Evolutionary conservation across 2,113 vertebrate species (phyloP), one percentile per base, ranked within the genome.

Genomic region (Clupea harengus): DNA sequence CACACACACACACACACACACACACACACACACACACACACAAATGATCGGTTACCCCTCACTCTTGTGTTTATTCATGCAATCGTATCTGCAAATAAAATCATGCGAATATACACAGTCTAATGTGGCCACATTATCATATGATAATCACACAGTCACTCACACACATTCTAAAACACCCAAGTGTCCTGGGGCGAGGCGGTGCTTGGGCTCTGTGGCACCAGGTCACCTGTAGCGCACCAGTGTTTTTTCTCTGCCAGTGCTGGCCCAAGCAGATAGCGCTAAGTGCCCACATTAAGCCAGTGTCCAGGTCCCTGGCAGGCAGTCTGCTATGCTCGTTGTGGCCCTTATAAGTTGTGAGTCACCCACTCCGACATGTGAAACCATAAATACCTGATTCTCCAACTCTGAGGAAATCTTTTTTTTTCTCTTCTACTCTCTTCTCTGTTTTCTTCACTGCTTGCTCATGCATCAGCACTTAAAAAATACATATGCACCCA

Each of bases 101-200:
- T 78, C 72, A 32, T 78, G 72, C 18, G 72, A 78, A 78, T 44
- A 78, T 44, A 32, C 72, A 39, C 72, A 78, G 39, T 39, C 25
- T 78, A 78, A 88, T n/a, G 17, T 44, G 60, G 83, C 67, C 49
- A 57, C 52, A 83, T 78, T 78, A 78, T 78, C 72, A 78, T 78
- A 78, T 78, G 72, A 78, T 78, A 78, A 78, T 78, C 52, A 1
- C 82, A 22, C 49, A 83, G 47, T 5, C 50, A 83, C 28, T n/a
- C 45, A 32, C 45, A 83, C 9, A 52, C 81, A 45, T 54, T 88
- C 49, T 81, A 86, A 54, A 81, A 47, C 25, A 9, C 44, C 22
- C 32, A 15, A n/a, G 82, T 28, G 72, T 3, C 39, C 72, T 39
- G 72, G 72, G 13, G 11, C 4, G 6, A 25, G 2, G 25, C 9